A percentile compares a stretch with the other conserved stretches of the same genome.
These are phyloP conservation scores for Drosophila murphyi DNA, from an alignment of 1,140 invertebrate species.

Conservation along the genomic window DNA sequence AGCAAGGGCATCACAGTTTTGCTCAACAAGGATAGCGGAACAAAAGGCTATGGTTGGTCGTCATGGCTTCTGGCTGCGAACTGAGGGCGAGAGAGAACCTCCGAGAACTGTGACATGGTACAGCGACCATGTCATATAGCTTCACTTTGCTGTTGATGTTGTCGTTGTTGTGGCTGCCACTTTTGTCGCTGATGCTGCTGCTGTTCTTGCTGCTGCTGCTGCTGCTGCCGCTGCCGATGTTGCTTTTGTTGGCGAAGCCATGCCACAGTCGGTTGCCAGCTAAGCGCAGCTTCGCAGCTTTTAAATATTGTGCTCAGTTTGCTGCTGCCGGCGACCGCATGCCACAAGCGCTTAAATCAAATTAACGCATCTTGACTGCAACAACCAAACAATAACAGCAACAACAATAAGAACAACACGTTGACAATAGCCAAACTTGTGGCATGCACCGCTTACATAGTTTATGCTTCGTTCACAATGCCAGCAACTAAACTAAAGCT, in stretches of 20 bases:
- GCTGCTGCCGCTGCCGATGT: slow-evolving; percentile 33
- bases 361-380: slow-evolving; percentile 68
- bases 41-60: slow-evolving; percentile 42
- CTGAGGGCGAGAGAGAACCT: neutral
- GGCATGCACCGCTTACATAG: slow-evolving; percentile 27
- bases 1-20: slow-evolving; percentile 10
- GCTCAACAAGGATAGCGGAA: slow-evolving; percentile 20
- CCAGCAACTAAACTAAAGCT: slow-evolving; percentile 26
- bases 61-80: neutral
- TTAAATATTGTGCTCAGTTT: slow-evolving; percentile 33
- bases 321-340: slow-evolving; percentile 39
- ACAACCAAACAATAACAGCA: slow-evolving; percentile 14
- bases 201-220: neutral
- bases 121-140: slow-evolving; percentile 49
- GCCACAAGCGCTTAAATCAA: slow-evolving; percentile 73
- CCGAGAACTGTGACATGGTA: slow-evolving; percentile 37
- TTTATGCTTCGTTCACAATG: slow-evolving; percentile 39
- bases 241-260: slow-evolving; percentile 15
- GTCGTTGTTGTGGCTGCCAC: slow-evolving; percentile 6
- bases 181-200: slow-evolving; percentile 9
- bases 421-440: slow-evolving; percentile 39
- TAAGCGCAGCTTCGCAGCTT: slow-evolving; percentile 22
- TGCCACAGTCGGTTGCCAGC: slow-evolving; percentile 20
- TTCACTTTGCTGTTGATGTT: slow-evolving; percentile 9
- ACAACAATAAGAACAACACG: neutral